phyloP scores from a whole-genome alignment of 1,140 invertebrate genomes.

The Drosophila triauraria region DNA sequence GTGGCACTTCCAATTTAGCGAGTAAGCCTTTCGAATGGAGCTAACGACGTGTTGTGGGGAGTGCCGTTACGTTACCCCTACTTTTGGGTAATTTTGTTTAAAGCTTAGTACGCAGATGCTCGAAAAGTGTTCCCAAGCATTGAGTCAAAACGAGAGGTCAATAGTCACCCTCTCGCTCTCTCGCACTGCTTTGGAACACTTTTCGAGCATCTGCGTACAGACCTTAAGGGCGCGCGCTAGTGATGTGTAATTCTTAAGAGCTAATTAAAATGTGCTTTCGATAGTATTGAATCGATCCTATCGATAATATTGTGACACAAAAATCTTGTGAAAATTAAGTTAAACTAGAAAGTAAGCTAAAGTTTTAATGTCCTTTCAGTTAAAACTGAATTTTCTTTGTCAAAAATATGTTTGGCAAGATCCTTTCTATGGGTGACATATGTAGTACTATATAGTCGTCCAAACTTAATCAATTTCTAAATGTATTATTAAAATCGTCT shows the following conservation, averaged over 20 bases:
- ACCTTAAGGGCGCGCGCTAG: not conserved
- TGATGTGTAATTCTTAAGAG: slow-evolving; percentile 8
- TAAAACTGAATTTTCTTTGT: not conserved
- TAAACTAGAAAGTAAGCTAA: slow-evolving; percentile 2
- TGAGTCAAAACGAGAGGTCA: no score
- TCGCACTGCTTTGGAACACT: no score
- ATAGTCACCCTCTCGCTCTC: no score
- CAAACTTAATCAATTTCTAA: not conserved
- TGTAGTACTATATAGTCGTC: not conserved
- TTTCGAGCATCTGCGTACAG: no score
- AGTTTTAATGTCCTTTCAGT: not conserved
- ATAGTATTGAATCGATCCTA: slow-evolving; percentile 18
- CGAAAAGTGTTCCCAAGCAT: no score
- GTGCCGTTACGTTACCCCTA: not conserved
- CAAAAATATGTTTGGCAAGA: not conserved
- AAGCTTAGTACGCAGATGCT: no score
- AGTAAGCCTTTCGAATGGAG: slow-evolving; percentile 30
- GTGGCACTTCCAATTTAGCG: slow-evolving; percentile 9
- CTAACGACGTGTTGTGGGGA: not conserved
- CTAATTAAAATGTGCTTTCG: slow-evolving; percentile 6
- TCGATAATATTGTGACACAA: slow-evolving; percentile 11
- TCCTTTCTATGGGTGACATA: not conserved
- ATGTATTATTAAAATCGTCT: not conserved
- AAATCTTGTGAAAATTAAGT: slow-evolving; percentile 14
- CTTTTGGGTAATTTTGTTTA: slow-evolving; percentile 1